phyloP scores from a whole-genome alignment of 2,797 vertebrate genomes.

The Synanceia verrucosa region DNA sequence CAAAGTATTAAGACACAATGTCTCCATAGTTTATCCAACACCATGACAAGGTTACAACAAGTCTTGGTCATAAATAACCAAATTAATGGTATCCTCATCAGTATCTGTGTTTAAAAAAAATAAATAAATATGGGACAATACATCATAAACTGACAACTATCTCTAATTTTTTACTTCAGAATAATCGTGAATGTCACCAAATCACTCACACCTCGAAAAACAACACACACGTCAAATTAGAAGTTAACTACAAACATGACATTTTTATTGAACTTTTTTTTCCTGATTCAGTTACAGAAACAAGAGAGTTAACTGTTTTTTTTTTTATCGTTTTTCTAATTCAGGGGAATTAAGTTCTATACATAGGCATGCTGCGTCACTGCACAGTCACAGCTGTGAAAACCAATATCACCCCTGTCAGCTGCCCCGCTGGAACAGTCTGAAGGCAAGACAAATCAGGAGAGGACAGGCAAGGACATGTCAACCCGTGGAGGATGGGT shows the following conservation, averaged over 20 bases:
- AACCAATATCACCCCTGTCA: constrained; percentile 74
- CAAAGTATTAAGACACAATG: too few relatives aligned
- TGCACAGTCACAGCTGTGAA: constrained; percentile 82
- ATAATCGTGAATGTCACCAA: background rate
- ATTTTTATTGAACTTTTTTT: constrained; percentile 81
- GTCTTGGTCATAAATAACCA: background rate
- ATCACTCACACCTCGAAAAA: background rate
- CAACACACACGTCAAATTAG: constrained; percentile 53
- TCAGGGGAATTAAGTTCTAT: constrained; percentile 77
- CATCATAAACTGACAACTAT: background rate
- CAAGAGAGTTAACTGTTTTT: constrained; percentile 70
- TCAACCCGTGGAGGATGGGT: constrained; percentile 62
- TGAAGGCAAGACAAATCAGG: constrained; percentile 76
- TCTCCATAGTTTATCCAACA: too few relatives aligned
- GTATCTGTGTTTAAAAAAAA: background rate
- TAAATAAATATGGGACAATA: background rate
- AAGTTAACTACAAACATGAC: constrained; percentile 84
- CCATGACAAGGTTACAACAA: too few relatives aligned
- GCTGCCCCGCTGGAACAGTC: constrained; percentile 71
- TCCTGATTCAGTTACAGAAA: constrained; percentile 82
- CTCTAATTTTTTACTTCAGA: background rate
- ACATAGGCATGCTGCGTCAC: constrained; percentile 84
- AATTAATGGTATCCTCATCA: background rate
- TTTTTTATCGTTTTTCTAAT: constrained; percentile 60
- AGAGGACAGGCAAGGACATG: constrained; percentile 72